Evolutionary conservation across 2,797 vertebrate genomes (phyloP).

Genomic region (Coccyzus lansbergi): DNA sequence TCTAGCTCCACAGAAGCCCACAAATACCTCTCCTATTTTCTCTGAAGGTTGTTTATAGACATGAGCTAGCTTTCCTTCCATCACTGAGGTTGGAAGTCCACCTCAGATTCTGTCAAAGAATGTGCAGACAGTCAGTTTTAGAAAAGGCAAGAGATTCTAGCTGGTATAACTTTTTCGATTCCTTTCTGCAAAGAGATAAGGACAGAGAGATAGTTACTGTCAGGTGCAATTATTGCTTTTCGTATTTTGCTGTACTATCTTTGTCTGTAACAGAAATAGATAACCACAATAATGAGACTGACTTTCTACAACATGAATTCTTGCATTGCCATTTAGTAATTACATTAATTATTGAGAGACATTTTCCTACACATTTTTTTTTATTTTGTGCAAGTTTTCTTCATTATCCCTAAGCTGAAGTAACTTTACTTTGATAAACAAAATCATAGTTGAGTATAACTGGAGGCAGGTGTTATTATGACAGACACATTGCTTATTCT

Average conservation of each 20-base stretch:
- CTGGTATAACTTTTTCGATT: neutral
- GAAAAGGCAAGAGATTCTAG: neutral
- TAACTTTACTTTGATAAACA: neutral
- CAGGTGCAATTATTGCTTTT: neutral
- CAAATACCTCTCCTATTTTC: neutral
- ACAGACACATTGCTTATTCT: rapidly evolving
- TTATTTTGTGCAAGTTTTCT: neutral
- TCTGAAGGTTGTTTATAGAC: neutral
- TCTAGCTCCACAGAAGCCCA: neutral
- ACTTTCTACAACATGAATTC: neutral
- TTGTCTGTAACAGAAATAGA: neutral
- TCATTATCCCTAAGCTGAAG: neutral
- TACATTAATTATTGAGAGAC: neutral
- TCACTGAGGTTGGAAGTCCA: neutral
- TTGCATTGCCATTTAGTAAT: neutral
- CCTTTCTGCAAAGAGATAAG: neutral
- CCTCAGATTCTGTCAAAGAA: neutral
- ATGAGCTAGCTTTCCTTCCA: neutral
- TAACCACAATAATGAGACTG: neutral
- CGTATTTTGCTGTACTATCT: neutral
- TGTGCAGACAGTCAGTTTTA: neutral
- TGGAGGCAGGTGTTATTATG: neutral
- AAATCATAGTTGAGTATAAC: neutral
- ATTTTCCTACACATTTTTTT: neutral
- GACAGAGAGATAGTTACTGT: neutral